Evolutionary conservation across 2,888 invertebrate species (phyloP).

Genomic region (Plebejus argus): DNA sequence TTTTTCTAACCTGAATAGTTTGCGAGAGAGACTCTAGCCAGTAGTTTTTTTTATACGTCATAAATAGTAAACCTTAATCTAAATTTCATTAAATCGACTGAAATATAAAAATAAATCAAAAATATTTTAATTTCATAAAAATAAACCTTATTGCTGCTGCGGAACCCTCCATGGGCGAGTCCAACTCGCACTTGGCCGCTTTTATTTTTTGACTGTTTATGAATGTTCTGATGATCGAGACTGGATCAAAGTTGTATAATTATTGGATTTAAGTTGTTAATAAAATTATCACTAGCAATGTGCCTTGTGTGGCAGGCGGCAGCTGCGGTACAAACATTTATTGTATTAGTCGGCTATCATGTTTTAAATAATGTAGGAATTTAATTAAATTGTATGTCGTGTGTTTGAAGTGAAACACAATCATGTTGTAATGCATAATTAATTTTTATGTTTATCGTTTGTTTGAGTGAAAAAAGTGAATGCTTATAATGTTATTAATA

Average conservation of each 20-base stretch:
- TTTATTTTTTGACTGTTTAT: no score
- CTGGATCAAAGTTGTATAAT: neutral
- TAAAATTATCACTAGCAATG: no score
- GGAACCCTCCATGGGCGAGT: no score
- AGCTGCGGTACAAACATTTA: neutral
- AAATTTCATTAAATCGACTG: no score
- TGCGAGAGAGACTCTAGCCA: no score
- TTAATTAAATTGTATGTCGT: slow-evolving; percentile 8
- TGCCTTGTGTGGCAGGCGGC: neutral
- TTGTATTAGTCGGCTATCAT: neutral
- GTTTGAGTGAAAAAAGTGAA: neutral
- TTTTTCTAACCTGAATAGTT: no score
- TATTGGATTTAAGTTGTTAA: neutral
- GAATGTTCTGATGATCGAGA: neutral
- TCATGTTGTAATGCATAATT: neutral
- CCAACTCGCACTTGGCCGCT: no score
- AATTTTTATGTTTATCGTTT: neutral
- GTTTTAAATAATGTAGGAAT: neutral
- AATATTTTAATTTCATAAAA: no score
- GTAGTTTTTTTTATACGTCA: no score
- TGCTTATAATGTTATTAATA: neutral
- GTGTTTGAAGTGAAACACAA: neutral
- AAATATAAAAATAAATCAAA: no score
- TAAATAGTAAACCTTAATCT: no score
- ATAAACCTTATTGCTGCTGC: no score